These are phyloP conservation scores for Sporophila hypoxantha DNA, from an alignment of 2,113 vertebrate genomes.

Conservation along the genomic window DNA sequence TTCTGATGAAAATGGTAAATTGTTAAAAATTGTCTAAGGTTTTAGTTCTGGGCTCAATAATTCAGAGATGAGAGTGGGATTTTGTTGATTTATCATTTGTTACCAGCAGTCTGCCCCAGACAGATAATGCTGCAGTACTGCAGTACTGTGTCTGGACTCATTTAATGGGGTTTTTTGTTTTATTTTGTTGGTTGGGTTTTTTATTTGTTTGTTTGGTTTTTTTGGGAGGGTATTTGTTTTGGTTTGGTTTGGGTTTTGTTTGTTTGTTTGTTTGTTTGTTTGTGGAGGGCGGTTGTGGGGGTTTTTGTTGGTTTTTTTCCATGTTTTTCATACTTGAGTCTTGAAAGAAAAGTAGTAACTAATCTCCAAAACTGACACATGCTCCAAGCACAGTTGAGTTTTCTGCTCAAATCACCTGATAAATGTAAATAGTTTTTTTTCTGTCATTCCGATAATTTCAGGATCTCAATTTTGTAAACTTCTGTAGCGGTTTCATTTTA, in stretches of 20 bases:
- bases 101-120: not conserved
- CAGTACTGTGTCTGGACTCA: not conserved
- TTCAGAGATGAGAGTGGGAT: constrained; percentile 29
- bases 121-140: not conserved
- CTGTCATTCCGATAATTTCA: not conserved
- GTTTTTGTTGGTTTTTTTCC: not conserved
- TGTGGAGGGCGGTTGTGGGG: not conserved
- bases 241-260: not conserved
- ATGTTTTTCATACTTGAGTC: not conserved
- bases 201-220: not conserved
- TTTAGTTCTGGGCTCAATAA: constrained; percentile 56
- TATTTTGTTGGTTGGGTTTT: too few relatives aligned
- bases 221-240: not conserved
- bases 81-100: constrained; percentile 57
- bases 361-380: not conserved
- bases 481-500: not conserved
- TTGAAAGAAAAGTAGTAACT: not conserved
- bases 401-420: not conserved
- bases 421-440: not conserved
- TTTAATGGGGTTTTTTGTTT: not conserved
- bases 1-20: constrained; percentile 46
- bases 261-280: not conserved
- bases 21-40: constrained; percentile 48
- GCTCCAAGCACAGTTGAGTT: not conserved
- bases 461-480: not conserved